These are phyloP conservation scores for Perithous albicinctus DNA, from an alignment of 2,888 invertebrate genomes.

Conservation along the genomic window DNA sequence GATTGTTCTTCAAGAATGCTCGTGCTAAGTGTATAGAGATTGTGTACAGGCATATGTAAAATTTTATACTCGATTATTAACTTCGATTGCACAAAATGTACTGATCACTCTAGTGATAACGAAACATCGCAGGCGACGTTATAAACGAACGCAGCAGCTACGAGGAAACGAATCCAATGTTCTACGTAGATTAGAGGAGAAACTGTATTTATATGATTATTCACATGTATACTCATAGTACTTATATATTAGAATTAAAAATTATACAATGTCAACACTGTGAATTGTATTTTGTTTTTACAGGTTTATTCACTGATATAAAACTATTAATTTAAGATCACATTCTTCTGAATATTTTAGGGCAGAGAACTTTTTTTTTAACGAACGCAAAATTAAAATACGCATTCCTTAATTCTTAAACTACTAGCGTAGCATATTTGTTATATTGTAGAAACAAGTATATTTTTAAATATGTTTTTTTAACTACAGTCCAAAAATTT, in stretches of 20 bases:
- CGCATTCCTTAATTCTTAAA: no score
- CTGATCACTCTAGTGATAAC: slow-evolving; percentile 40
- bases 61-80: slow-evolving; percentile 74
- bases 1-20: slow-evolving; percentile 66
- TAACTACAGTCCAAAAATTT: no score
- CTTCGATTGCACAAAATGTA: slow-evolving; percentile 59
- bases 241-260: slow-evolving; percentile 50
- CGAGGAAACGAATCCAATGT: slow-evolving; percentile 21
- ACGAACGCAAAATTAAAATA: no score
- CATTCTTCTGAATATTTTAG: no score
- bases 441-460: no score
- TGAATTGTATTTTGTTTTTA: slow-evolving; percentile 17
- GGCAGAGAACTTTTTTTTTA: no score
- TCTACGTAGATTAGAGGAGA: slow-evolving; percentile 41
- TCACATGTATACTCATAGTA: slow-evolving; percentile 58
- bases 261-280: slow-evolving; percentile 42
- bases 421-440: no score
- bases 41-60: slow-evolving; percentile 75
- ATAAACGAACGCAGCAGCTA: slow-evolving; percentile 7
- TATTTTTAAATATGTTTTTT: no score
- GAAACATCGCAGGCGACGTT: slow-evolving; percentile 12
- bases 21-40: slow-evolving; percentile 76
- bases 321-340: no score
- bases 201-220: slow-evolving; percentile 62
- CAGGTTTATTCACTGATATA: neutral